These are phyloP conservation scores for Henricia sp. DNA, from an alignment of 53 echinoderm and acorn worm species.

Conservation along the genomic window DNA sequence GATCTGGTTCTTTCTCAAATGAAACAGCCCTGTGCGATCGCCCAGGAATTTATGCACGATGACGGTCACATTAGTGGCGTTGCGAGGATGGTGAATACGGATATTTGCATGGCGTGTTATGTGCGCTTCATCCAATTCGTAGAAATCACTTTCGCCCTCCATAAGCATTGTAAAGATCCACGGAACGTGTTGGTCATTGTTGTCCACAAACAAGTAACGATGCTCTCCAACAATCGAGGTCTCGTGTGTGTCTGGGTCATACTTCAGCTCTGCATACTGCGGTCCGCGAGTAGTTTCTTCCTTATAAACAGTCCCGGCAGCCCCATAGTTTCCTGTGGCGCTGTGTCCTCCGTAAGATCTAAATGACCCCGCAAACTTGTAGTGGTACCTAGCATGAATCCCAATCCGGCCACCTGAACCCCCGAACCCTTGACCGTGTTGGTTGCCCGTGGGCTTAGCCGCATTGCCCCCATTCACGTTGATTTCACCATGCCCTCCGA, in stretches of 20 bases:
- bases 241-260: constrained; percentile 71
- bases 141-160: constrained; percentile 76
- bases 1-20: constrained; percentile 74
- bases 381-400: constrained; percentile 77
- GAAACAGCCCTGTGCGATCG: constrained; percentile 80
- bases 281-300: constrained; percentile 90
- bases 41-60: constrained; percentile 87
- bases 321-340: constrained; percentile 68
- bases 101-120: constrained; percentile 87
- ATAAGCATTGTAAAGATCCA: constrained; percentile 92
- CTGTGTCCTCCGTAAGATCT: constrained; percentile 78
- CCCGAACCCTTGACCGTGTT: constrained; percentile 73
- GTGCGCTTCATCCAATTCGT: constrained; percentile 90
- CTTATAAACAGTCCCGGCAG: constrained; percentile 87
- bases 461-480: constrained; percentile 86
- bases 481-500: constrained; percentile 89
- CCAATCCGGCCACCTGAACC: constrained; percentile 93
- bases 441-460: constrained; percentile 16
- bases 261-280: constrained; percentile 90
- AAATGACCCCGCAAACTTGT: constrained; percentile 75
- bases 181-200: constrained; percentile 73
- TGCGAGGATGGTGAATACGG: constrained; percentile 76
- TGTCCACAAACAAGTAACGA: constrained; percentile 77
- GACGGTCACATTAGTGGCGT: constrained; percentile 76
- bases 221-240: constrained; percentile 78